These are phyloP conservation scores for Nomada ruficornis DNA, from an alignment of 2,888 invertebrate species.

Conservation along the genomic window DNA sequence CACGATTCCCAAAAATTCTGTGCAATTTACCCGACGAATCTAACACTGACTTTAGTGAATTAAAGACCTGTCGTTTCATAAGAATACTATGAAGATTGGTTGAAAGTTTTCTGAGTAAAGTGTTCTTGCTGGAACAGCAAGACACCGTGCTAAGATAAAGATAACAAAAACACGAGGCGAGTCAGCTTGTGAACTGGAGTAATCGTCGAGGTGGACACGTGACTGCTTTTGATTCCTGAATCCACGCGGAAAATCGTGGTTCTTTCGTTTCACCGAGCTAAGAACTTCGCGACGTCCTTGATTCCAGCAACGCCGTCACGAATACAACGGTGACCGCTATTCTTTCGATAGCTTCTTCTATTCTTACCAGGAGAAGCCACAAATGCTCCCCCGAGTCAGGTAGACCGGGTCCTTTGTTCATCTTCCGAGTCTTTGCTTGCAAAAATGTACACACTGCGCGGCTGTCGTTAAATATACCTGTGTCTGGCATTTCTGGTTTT, in stretches of 20 bases:
- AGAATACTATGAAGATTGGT: too few species aligned
- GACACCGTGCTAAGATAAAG: neutral
- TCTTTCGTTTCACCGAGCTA: neutral
- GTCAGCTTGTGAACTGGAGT: slow-evolving; percentile 8
- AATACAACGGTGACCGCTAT: slow-evolving; percentile 8
- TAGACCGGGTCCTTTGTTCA: neutral
- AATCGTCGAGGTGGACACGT: slow-evolving; percentile 20
- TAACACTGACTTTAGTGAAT: too few species aligned
- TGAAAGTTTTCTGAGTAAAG: too few species aligned
- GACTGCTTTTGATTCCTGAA: neutral
- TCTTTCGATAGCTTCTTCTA: neutral
- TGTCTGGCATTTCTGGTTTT: neutral
- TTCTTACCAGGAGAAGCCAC: neutral
- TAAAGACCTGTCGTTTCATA: too few species aligned
- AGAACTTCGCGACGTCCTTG: slow-evolving; percentile 7
- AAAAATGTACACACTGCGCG: neutral
- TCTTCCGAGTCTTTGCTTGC: neutral
- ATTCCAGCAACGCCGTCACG: neutral
- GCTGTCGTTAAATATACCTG: neutral
- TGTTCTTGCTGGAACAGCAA: too few species aligned
- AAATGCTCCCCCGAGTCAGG: neutral
- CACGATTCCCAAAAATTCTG: too few species aligned
- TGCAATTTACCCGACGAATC: too few species aligned
- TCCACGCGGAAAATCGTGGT: neutral
- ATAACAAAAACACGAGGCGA: neutral